These are phyloP conservation scores for Oostethus manadensis DNA, from an alignment of 2,113 vertebrate species.

Conservation along the genomic window DNA sequence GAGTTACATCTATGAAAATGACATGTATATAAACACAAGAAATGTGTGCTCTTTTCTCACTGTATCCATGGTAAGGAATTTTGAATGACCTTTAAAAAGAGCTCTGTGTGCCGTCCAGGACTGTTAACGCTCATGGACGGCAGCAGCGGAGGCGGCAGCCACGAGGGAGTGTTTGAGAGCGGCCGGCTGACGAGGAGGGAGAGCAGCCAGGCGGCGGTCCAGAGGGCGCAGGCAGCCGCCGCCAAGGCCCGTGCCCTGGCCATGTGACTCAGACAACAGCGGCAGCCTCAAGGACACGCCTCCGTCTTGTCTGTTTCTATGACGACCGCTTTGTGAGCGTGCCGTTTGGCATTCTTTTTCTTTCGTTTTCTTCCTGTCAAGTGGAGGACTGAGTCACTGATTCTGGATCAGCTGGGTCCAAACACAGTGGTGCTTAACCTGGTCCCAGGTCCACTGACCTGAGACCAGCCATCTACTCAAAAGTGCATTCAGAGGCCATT, in stretches of 20 bases:
- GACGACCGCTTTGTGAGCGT: background rate
- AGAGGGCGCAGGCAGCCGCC: slow-evolving; percentile 84
- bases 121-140: slow-evolving; percentile 81
- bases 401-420: slow-evolving; percentile 42
- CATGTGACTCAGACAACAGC: slow-evolving; percentile 67
- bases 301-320: background rate
- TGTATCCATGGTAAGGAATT: background rate
- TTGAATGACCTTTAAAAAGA: too few species aligned
- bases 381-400: slow-evolving; percentile 21
- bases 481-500: background rate
- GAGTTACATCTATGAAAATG: too few species aligned
- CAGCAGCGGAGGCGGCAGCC: slow-evolving; percentile 60
- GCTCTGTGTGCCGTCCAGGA: slow-evolving; percentile 64
- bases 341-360: background rate
- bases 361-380: background rate
- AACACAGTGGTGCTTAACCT: slow-evolving; percentile 42
- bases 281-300: slow-evolving; percentile 2
- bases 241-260: slow-evolving; percentile 82
- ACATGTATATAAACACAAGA: too few species aligned
- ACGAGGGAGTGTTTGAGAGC: slow-evolving; percentile 91
- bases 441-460: slow-evolving; percentile 21
- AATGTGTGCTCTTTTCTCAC: background rate
- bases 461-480: slow-evolving; percentile 17
- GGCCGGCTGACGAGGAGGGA: slow-evolving; percentile 85
- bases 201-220: slow-evolving; percentile 79